Conservation (phyloP, 2,888 invertebrate species). For the Acanthosepion esculentum region DNA sequence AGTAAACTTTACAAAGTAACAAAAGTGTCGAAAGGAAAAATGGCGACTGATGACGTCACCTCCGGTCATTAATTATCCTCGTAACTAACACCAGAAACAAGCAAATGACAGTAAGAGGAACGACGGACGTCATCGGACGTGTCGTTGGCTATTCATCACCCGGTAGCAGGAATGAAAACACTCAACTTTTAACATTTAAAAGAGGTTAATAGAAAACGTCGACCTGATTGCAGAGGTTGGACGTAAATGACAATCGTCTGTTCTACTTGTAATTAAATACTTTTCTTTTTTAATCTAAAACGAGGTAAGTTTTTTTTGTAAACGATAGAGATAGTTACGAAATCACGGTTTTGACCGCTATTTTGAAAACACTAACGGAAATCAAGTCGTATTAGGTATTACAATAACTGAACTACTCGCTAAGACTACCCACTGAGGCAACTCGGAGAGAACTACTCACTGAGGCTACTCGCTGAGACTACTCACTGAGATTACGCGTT, state of each 20-base stretch:
- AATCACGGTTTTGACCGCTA: neutral
- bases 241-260: neutral
- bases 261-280: neutral
- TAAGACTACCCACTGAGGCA: no score
- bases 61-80: neutral
- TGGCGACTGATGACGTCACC: neutral
- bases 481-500: no score
- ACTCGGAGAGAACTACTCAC: no score
- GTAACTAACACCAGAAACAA: neutral
- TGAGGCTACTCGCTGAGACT: no score
- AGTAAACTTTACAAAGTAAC: neutral
- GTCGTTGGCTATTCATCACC: slow-evolving; percentile 11
- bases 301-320: neutral
- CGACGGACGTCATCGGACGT: neutral
- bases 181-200: neutral
- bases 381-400: neutral
- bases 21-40: neutral
- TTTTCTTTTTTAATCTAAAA: neutral
- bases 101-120: neutral
- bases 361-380: neutral
- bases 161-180: neutral
- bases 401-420: no score
- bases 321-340: neutral
- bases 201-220: neutral
- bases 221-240: neutral